These are phyloP conservation scores for Danaus chrysippus DNA, from an alignment of 2,888 invertebrate species.

Conservation along the genomic window DNA sequence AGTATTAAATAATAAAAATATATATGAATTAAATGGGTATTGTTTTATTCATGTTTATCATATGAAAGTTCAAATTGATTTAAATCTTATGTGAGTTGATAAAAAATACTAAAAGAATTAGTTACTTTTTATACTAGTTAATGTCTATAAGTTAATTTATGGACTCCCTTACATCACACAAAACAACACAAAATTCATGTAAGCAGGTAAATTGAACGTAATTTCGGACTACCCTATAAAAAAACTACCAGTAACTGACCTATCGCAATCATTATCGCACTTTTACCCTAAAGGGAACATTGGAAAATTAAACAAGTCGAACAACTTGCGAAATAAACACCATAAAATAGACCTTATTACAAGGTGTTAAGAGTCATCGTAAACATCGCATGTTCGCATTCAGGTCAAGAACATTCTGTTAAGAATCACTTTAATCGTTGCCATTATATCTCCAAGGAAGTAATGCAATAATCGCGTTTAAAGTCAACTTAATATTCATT, in stretches of 20 bases:
- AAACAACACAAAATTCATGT: too few relatives aligned
- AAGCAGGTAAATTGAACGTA: too few relatives aligned
- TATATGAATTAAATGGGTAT: too few relatives aligned
- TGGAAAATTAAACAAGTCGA: constrained; percentile 18
- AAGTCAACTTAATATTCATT: neutral
- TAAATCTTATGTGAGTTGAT: too few relatives aligned
- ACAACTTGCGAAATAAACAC: constrained; percentile 23
- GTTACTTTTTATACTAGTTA: too few relatives aligned
- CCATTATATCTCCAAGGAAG: constrained; percentile 39
- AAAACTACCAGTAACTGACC: constrained; percentile 24
- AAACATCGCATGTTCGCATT: constrained; percentile 25
- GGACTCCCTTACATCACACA: too few relatives aligned
- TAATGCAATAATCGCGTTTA: constrained; percentile 15
- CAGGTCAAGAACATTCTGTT: constrained; percentile 51
- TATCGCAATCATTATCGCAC: constrained; percentile 31
- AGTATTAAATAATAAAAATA: neutral
- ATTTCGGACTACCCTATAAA: too few relatives aligned
- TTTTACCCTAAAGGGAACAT: constrained; percentile 23
- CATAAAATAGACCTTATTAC: constrained; percentile 8
- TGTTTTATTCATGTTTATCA: too few relatives aligned
- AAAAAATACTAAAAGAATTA: too few relatives aligned
- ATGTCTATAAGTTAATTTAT: too few relatives aligned
- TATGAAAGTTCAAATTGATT: too few relatives aligned
- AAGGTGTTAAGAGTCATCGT: constrained; percentile 11
- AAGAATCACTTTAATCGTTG: constrained; percentile 51